A percentile compares a stretch with the other conserved stretches of the same genome.
phyloP scores from a whole-genome alignment of 2,888 invertebrate genomes.

The Ormia ochracea region DNA sequence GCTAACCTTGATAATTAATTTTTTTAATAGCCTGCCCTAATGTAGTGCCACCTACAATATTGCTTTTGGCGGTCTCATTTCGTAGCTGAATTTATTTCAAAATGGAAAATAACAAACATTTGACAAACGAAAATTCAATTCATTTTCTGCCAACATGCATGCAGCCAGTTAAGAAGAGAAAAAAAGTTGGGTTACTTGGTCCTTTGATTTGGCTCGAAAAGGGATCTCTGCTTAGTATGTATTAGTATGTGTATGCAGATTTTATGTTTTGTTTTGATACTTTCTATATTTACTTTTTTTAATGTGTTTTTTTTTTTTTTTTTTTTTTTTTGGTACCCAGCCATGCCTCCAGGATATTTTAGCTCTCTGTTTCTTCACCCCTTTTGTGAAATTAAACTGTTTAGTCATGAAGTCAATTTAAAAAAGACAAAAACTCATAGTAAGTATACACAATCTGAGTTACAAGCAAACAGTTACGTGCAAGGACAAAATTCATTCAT shows the following conservation, averaged over 20 bases:
- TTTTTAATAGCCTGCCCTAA: slow-evolving; percentile 30
- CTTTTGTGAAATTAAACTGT: slow-evolving; percentile 54
- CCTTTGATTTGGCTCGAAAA: slow-evolving; percentile 1
- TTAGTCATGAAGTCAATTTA: slow-evolving; percentile 62
- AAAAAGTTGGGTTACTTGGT: background rate
- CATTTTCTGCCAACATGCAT: slow-evolving; percentile 47
- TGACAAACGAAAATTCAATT: slow-evolving; percentile 61
- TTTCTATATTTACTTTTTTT: slow-evolving; percentile 1
- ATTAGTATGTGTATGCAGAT: slow-evolving; percentile 4
- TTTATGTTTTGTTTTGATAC: slow-evolving; percentile 36
- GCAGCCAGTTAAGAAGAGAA: slow-evolving; percentile 26
- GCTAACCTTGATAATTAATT: too few species aligned
- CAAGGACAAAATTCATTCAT: slow-evolving; percentile 35
- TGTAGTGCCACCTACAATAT: slow-evolving; percentile 9
- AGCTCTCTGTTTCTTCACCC: slow-evolving; percentile 23
- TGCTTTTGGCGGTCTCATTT: slow-evolving; percentile 5
- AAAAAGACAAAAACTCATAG: background rate
- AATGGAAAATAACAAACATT: slow-evolving; percentile 30
- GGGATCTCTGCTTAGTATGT: slow-evolving; percentile 5
- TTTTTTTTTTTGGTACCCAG: slow-evolving; percentile 34
- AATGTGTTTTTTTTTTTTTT: slow-evolving; percentile 13
- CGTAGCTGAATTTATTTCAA: slow-evolving; percentile 29
- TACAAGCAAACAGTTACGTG: slow-evolving; percentile 14
- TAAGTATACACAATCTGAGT: background rate
- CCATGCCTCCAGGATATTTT: slow-evolving; percentile 50